A percentile compares a stretch with the other conserved stretches of the same genome.
Conservation (phyloP, 2,888 invertebrate species). For the Imbricaverruca yamaguchii region DNA sequence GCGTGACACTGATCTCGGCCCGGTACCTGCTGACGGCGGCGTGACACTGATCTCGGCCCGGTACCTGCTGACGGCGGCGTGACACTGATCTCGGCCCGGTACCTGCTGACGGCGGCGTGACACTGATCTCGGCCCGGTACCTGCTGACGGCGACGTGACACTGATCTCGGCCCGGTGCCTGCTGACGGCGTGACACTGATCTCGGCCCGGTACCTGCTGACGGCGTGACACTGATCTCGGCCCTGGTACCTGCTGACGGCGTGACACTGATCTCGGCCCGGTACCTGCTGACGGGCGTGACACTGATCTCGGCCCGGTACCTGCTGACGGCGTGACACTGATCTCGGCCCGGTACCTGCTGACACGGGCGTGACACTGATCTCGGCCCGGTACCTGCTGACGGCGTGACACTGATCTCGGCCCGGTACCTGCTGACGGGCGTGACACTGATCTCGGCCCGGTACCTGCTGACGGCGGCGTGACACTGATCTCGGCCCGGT, state of each 20-base stretch:
- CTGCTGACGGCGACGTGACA: too few relatives aligned
- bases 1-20: background rate
- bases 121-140: background rate
- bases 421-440: too few relatives aligned
- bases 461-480: background rate
- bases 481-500: background rate
- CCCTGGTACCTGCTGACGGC: background rate
- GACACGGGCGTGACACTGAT: background rate
- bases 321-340: constrained; percentile 4
- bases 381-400: background rate
- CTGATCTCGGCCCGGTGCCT: background rate
- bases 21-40: background rate
- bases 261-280: background rate
- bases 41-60: background rate
- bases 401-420: background rate
- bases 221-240: background rate
- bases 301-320: background rate
- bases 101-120: constrained; percentile 2
- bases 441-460: background rate
- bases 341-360: background rate
- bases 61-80: too few relatives aligned
- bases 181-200: constrained; percentile 8
- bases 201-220: background rate
- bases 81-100: background rate
- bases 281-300: too few relatives aligned